A percentile compares a stretch with the other conserved stretches of the same genome.
phyloP scores from a whole-genome alignment of 2,888 invertebrate genomes.

The Dione vanillae region DNA sequence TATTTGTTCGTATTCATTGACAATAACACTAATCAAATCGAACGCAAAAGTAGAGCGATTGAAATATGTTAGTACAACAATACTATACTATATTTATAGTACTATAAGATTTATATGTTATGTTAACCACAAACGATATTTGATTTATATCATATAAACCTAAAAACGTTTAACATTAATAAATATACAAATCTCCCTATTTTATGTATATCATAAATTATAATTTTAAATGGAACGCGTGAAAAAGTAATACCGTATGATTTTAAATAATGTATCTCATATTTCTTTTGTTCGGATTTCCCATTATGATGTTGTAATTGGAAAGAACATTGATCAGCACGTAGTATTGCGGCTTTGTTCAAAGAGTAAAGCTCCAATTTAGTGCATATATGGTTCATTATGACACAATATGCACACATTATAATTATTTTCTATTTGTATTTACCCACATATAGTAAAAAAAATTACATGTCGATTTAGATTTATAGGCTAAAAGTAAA shows the following conservation, averaged over 20 bases:
- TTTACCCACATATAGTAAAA: neutral
- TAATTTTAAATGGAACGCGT: neutral
- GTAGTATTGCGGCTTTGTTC: neutral
- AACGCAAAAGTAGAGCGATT: slow-evolving; percentile 42
- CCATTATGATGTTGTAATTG: slow-evolving; percentile 9
- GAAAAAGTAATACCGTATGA: neutral
- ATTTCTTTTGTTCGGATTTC: slow-evolving; percentile 7
- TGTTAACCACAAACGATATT: neutral
- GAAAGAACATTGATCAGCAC: neutral
- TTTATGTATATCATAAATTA: neutral
- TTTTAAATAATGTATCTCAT: slow-evolving; percentile 10
- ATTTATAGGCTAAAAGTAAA: too few relatives aligned
- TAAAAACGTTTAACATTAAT: neutral
- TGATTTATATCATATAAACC: neutral
- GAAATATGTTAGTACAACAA: slow-evolving; percentile 41
- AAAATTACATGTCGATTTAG: too few relatives aligned
- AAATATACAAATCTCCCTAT: neutral
- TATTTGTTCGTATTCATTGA: slow-evolving; percentile 54
- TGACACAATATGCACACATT: neutral
- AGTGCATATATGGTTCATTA: neutral
- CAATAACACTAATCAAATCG: slow-evolving; percentile 49
- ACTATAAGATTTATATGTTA: neutral
- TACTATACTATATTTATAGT: too few relatives aligned
- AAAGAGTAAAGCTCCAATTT: slow-evolving; percentile 8
- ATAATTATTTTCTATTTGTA: neutral